phyloP scores from a whole-genome alignment of 1,140 invertebrate genomes.

The Bombus polaris region DNA sequence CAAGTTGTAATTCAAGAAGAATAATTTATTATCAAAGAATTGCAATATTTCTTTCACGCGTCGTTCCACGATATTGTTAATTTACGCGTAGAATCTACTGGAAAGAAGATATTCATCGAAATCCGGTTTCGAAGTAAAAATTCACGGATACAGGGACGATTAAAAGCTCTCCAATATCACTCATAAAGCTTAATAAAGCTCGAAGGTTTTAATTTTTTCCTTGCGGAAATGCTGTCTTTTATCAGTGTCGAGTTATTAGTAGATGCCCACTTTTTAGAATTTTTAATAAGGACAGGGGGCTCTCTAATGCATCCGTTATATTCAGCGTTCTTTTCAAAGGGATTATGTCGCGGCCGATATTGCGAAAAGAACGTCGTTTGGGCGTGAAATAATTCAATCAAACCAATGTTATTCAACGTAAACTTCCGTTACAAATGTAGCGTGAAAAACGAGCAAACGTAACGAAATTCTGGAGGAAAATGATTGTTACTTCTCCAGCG shows the following conservation, averaged over 20 bases:
- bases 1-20: background rate
- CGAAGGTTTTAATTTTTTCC: background rate
- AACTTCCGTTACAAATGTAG: too few species aligned
- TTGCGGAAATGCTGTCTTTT: background rate
- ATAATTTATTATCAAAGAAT: background rate
- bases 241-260: background rate
- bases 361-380: too few species aligned
- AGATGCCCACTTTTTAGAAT: background rate
- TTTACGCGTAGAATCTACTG: background rate
- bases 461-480: background rate
- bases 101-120: background rate
- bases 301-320: background rate
- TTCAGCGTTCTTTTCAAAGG: background rate
- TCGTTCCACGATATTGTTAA: background rate
- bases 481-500: background rate
- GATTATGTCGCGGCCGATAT: too few species aligned
- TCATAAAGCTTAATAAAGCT: constrained; percentile 6
- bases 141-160: background rate
- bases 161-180: constrained; percentile 12
- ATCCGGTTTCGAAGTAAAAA: background rate
- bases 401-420: too few species aligned
- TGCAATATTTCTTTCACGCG: background rate
- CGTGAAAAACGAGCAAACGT: background rate
- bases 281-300: background rate
- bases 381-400: background rate